Evolutionary conservation across 2,888 invertebrate genomes (phyloP).

Genomic region (Mycalesis mineus): DNA sequence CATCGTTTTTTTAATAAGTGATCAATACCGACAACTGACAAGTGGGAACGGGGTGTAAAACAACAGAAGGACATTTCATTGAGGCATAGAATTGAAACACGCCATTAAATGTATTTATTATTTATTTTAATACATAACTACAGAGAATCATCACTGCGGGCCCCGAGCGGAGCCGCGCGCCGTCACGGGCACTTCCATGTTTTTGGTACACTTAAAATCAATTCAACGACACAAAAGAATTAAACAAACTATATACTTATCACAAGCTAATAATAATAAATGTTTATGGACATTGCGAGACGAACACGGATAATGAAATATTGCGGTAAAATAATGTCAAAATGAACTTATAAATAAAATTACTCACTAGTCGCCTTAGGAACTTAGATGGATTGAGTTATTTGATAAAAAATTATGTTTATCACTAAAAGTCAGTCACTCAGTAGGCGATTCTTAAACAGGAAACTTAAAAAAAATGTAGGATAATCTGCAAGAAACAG

Average conservation of each 20-base stretch:
- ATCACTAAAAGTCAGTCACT: no score
- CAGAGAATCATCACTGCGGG: conserved; percentile 62
- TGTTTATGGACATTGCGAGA: conserved; percentile 19
- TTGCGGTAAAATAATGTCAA: neutral
- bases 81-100: conserved; percentile 25
- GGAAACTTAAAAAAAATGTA: no score
- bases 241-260: conserved; percentile 20
- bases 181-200: conserved; percentile 38
- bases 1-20: no score
- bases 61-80: no score
- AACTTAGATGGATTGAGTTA: neutral
- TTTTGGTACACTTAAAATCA: conserved; percentile 63
- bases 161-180: conserved; percentile 35
- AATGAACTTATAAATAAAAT: neutral
- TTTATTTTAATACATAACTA: conserved; percentile 74
- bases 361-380: neutral
- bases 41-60: no score
- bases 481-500: no score
- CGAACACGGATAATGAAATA: neutral
- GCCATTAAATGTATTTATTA: conserved; percentile 48
- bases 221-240: conserved; percentile 24
- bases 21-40: no score
- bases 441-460: no score
- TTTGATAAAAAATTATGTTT: no score
- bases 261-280: conserved; percentile 9